These are phyloP conservation scores for Platerodrilus igneus DNA, from an alignment of 2,888 invertebrate species.

Conservation along the genomic window DNA sequence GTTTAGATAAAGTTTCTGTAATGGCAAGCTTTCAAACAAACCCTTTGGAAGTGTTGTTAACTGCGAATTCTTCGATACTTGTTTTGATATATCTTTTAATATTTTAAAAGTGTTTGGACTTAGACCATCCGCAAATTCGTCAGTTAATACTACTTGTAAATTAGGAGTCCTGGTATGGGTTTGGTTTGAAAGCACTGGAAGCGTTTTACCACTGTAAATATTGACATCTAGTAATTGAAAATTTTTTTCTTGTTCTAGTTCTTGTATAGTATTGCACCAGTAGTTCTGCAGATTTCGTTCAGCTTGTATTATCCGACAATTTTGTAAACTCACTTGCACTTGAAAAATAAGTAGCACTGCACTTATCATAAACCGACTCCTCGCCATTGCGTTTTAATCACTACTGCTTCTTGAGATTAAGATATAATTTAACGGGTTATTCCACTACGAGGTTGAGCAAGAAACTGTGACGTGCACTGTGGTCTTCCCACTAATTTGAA, in stretches of 20 bases:
- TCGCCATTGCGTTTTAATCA: too few relatives aligned
- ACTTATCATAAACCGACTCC: too few relatives aligned
- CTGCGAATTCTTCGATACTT: too few relatives aligned
- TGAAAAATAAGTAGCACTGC: background rate
- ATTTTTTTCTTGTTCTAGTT: slow-evolving; percentile 9
- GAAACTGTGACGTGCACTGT: too few relatives aligned
- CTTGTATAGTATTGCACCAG: slow-evolving; percentile 7
- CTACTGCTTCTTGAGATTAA: too few relatives aligned
- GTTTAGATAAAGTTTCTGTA: slow-evolving; percentile 6
- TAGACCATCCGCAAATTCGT: background rate
- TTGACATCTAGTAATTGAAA: slow-evolving; percentile 5
- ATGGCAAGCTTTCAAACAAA: slow-evolving; percentile 1
- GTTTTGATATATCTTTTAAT: too few relatives aligned
- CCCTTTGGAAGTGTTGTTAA: too few relatives aligned
- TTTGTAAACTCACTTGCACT: background rate
- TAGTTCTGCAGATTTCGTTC: slow-evolving; percentile 5
- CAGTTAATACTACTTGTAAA: slow-evolving; percentile 1
- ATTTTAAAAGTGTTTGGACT: background rate
- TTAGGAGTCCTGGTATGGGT: background rate
- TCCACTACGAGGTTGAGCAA: too few relatives aligned
- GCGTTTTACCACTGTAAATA: slow-evolving; percentile 3
- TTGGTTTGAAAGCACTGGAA: background rate
- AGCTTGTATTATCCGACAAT: background rate
- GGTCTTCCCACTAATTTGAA: too few relatives aligned
- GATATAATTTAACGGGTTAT: too few relatives aligned